These are phyloP conservation scores for Caenorhabditis inopinata DNA, from an alignment of 1,140 invertebrate species.

Conservation along the genomic window DNA sequence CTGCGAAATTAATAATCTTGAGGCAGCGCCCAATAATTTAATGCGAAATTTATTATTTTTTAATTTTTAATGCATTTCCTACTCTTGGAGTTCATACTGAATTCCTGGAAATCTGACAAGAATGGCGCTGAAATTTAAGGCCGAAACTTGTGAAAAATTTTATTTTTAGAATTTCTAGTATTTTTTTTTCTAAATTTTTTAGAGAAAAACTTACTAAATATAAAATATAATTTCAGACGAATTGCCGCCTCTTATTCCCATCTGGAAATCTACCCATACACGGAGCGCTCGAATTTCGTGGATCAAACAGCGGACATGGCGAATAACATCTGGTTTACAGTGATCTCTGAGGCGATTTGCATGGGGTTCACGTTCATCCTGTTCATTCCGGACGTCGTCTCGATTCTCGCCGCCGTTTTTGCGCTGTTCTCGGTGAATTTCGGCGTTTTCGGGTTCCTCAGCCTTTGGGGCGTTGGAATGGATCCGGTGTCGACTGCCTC, in stretches of 20 bases:
- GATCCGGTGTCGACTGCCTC: conserved; percentile 67
- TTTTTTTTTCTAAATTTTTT: too few relatives aligned
- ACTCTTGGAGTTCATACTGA: too few relatives aligned
- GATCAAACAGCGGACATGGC: conserved; percentile 61
- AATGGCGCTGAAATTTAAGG: too few relatives aligned
- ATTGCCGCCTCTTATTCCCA: conserved; percentile 41
- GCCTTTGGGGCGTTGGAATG: conserved; percentile 64
- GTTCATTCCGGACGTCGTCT: conserved; percentile 66
- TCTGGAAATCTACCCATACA: conserved; percentile 44
- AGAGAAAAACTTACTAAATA: too few relatives aligned
- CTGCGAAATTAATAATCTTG: too few relatives aligned
- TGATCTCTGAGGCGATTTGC: conserved; percentile 64
- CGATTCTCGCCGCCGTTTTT: conserved; percentile 63
- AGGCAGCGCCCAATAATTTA: too few relatives aligned
- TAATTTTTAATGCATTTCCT: too few relatives aligned
- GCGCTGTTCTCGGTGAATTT: conserved; percentile 64
- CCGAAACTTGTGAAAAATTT: too few relatives aligned
- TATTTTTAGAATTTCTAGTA: too few relatives aligned
- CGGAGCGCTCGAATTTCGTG: conserved; percentile 46
- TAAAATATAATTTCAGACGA: neutral
- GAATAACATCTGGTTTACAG: conserved; percentile 64
- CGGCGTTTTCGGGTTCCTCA: conserved; percentile 66
- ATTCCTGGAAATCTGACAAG: too few relatives aligned
- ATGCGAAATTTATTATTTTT: too few relatives aligned
- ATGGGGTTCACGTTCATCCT: conserved; percentile 66